A percentile compares a stretch with the other conserved stretches of the same genome.
These are phyloP conservation scores for Sitta carolinensis DNA, from an alignment of 2,797 vertebrate species.

Conservation along the genomic window DNA sequence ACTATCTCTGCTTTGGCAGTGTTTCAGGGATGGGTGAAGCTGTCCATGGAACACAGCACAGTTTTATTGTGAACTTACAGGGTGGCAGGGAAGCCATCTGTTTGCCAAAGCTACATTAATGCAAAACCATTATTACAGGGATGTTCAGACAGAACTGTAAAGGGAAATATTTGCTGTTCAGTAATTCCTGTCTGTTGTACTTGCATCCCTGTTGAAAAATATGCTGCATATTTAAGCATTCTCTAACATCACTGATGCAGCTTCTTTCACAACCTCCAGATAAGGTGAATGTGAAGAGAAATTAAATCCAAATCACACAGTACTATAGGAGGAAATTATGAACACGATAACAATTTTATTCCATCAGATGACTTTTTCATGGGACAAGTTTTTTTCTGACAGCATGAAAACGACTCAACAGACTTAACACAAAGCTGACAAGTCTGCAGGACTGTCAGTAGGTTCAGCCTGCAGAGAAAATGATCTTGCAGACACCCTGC, in stretches of 20 bases:
- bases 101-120: conserved; percentile 1
- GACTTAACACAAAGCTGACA: conserved; percentile 11
- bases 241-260: not conserved
- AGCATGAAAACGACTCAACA: not conserved
- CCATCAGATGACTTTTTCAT: not conserved
- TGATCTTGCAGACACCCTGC: not conserved
- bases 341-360: not conserved
- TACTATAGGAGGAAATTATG: not conserved
- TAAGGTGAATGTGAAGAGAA: not conserved
- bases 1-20: not conserved
- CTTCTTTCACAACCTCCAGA: not conserved
- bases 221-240: not conserved
- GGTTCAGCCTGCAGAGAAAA: not conserved
- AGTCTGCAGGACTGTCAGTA: not conserved
- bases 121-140: not conserved
- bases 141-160: not conserved
- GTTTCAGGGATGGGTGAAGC: not conserved
- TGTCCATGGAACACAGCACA: not conserved
- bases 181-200: not conserved
- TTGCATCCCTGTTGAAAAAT: not conserved
- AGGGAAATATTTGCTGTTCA: not conserved
- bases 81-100: not conserved
- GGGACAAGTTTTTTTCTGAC: conserved; percentile 3
- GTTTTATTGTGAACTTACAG: not conserved
- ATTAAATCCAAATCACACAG: not conserved